Evolutionary conservation across 2,113 vertebrate genomes (phyloP), one percentile per base, ranked within the genome.

Genomic region (Maccullochella peelii): DNA sequence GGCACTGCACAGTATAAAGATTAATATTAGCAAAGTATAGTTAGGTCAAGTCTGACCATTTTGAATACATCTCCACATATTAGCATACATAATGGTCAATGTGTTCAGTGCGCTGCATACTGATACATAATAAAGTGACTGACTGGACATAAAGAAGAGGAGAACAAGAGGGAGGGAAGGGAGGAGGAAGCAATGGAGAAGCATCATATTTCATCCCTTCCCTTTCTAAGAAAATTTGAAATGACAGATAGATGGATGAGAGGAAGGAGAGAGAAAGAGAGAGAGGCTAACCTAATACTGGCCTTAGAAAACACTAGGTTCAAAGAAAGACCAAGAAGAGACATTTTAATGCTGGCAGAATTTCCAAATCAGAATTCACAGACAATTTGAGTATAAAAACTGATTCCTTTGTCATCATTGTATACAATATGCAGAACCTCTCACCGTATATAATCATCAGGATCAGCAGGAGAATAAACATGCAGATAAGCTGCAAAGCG

Each of bases 121-220:
- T 33, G n/a, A 79, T 73, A 52, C 6, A 62, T 58, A 47, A 36
- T 44, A 40, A 61, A 65, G 59, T 44, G 63, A 76, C 40, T 61
- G 52, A 67, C 33, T 44, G 79, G 20, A 18, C 27, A 55, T 71
- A 54, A 85, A 76, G 70, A 72, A 61, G n/a, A 71, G 33, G 23
- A 59, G 20, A 78, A 59, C 42, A 75, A 63, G n/a, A 79, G 42
- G 59, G 18, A 67, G 59, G 10, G 52, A 44, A 66, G 33, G 62
- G 20, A 42, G 44, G 21, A 54, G 59, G 59, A 81, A 47, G 78
- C 71, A 63, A 68, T 2, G 27, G 63, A 71, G 57, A 76, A 42
- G 91, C 62, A 79, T 92, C 91, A 57, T 33, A 76, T 93, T 91
- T 90, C 88, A 91, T 83, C 61, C 16, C 50, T 83, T 91, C 66